Evolutionary conservation across 2,113 vertebrate species (phyloP).

Genomic region (Pantherophis guttatus): DNA sequence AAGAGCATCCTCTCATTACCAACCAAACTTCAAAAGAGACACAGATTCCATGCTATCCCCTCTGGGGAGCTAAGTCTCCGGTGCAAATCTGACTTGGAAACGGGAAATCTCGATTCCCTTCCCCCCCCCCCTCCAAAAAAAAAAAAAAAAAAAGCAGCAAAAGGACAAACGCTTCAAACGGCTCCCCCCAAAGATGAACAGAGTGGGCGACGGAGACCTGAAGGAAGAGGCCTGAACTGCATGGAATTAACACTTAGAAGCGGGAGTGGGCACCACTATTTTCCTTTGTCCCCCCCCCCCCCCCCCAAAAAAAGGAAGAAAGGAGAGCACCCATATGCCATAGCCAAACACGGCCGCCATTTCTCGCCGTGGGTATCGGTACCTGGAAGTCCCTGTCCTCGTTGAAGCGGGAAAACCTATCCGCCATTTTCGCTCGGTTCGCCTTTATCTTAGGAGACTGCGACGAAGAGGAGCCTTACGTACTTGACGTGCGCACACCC

Average conservation of each 20-base stretch:
- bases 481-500: neutral
- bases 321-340: neutral
- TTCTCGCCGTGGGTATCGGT: conserved; percentile 33
- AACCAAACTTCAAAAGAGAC: neutral
- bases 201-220: neutral
- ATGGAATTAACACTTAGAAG: no score
- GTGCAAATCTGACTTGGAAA: neutral
- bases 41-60: neutral
- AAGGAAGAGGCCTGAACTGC: neutral
- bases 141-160: neutral
- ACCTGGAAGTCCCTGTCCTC: conserved; percentile 98
- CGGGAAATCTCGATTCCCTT: neutral
- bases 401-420: conserved; percentile 98
- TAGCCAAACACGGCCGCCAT: neutral
- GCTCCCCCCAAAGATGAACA: neutral
- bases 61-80: no score
- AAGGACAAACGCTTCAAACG: neutral
- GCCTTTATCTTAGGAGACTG: conserved; percentile 40
- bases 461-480: conserved; percentile 15
- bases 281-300: neutral
- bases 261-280: no score
- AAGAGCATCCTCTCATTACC: neutral
- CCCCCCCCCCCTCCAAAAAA: neutral
- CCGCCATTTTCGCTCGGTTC: conserved; percentile 84
- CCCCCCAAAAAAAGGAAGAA: neutral